Conservation (phyloP, 1,140 invertebrate genomes). For the Cyclargus thomasi region DNA sequence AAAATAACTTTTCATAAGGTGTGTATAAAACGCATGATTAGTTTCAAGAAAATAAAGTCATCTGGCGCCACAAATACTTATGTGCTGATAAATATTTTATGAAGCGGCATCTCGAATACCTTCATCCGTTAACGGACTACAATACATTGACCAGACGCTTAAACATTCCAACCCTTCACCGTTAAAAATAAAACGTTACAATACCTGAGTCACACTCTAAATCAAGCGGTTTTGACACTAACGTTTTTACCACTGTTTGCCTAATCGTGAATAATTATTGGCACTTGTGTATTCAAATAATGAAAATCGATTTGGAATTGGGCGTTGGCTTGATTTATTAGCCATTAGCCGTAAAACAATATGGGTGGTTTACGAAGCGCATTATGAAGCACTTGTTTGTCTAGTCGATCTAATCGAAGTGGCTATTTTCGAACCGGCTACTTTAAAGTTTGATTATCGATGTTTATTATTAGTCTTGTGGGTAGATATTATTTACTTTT, state of each 20-base stretch:
- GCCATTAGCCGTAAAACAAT: not conserved
- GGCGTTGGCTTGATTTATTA: conserved; percentile 2
- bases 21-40: too few species aligned
- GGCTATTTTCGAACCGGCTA: not conserved
- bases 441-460: not conserved
- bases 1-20: too few species aligned
- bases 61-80: too few species aligned
- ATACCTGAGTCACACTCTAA: conserved; percentile 12
- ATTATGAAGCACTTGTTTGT: not conserved
- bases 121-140: not conserved
- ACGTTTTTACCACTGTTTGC: conserved; percentile 10
- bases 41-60: too few species aligned
- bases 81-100: too few species aligned
- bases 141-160: conserved; percentile 4
- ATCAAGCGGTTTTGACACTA: conserved; percentile 10
- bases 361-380: not conserved
- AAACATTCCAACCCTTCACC: conserved; percentile 8
- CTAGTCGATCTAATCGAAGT: not conserved
- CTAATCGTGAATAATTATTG: not conserved
- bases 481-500: not conserved
- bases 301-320: not conserved
- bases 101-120: too few species aligned
- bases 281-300: not conserved
- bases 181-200: conserved; percentile 8
- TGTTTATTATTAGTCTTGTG: not conserved